Conservation (phyloP, 2,797 vertebrate species). For the Gymnocypris eckloni region DNA sequence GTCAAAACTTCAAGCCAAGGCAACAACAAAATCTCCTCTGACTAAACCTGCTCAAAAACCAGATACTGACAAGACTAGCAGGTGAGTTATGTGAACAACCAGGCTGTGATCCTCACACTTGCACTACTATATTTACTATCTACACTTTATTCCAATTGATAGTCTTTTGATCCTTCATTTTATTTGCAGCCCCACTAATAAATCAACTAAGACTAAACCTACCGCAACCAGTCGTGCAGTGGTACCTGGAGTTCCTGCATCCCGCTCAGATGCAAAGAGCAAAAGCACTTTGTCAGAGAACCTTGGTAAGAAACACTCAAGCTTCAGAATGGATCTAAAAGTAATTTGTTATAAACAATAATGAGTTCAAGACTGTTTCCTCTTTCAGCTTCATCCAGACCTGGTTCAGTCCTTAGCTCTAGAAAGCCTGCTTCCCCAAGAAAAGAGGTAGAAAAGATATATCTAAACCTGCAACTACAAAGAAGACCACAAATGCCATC, state of each 20-base stretch:
- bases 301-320: conserved; percentile 77
- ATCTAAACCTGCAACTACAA: conserved; percentile 62
- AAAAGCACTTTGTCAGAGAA: conserved; percentile 78
- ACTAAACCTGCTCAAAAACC: conserved; percentile 72
- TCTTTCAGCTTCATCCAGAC: conserved; percentile 77
- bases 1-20: conserved; percentile 72
- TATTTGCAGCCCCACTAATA: conserved; percentile 80
- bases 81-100: conserved; percentile 67
- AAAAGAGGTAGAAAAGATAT: conserved; percentile 82
- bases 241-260: conserved; percentile 65
- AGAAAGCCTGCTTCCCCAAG: conserved; percentile 85
- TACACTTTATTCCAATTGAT: background rate
- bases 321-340: conserved; percentile 1
- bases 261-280: conserved; percentile 77
- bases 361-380: background rate
- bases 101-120: background rate
- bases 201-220: conserved; percentile 75
- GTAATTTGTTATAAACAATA: background rate
- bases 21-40: conserved; percentile 69
- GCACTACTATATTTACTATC: background rate
- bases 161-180: conserved; percentile 24
- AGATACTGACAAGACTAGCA: conserved; percentile 73
- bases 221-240: conserved; percentile 79
- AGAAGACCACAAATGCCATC: conserved; percentile 71
- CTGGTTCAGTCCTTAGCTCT: conserved; percentile 72